A percentile compares a stretch with the other conserved stretches of the same genome.
Conservation (phyloP, 2,888 invertebrate genomes). For the Emmelina monodactyla region DNA sequence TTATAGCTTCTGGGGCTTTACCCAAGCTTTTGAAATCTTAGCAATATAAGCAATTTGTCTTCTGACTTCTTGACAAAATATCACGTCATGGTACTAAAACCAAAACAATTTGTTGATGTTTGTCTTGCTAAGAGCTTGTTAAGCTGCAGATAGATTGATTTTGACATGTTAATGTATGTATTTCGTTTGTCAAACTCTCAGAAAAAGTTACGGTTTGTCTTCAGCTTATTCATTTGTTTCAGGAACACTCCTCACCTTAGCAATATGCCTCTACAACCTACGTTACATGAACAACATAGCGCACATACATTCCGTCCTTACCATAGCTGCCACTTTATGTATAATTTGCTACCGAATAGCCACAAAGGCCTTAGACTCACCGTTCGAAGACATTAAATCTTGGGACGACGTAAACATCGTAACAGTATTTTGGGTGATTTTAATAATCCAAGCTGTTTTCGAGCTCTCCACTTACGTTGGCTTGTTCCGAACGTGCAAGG, state of each 20-base stretch:
- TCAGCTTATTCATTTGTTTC: slow-evolving; percentile 20
- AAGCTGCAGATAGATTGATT: too few relatives aligned
- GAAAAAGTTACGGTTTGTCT: too few relatives aligned
- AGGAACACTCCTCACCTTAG: slow-evolving; percentile 39
- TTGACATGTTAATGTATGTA: too few relatives aligned
- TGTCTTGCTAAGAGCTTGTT: too few relatives aligned
- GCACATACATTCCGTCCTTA: slow-evolving; percentile 34
- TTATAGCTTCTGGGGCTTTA: too few relatives aligned
- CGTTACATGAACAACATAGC: slow-evolving; percentile 38
- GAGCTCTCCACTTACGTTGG: slow-evolving; percentile 43
- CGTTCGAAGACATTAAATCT: slow-evolving; percentile 25
- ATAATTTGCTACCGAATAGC: slow-evolving; percentile 36
- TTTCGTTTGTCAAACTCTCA: too few relatives aligned
- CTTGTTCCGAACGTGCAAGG: slow-evolving; percentile 26
- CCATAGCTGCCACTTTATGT: slow-evolving; percentile 27
- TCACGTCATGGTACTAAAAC: too few relatives aligned
- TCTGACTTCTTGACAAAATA: too few relatives aligned
- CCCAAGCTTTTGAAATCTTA: too few relatives aligned
- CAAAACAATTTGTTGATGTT: too few relatives aligned
- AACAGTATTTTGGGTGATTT: slow-evolving; percentile 38
- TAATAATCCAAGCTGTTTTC: slow-evolving; percentile 36
- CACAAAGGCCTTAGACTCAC: slow-evolving; percentile 24
- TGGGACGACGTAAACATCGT: slow-evolving; percentile 42
- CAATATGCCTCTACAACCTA: slow-evolving; percentile 41
- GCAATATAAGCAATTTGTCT: too few relatives aligned